Conservation (phyloP, 1,140 invertebrate genomes). For the Panonychus citri region DNA sequence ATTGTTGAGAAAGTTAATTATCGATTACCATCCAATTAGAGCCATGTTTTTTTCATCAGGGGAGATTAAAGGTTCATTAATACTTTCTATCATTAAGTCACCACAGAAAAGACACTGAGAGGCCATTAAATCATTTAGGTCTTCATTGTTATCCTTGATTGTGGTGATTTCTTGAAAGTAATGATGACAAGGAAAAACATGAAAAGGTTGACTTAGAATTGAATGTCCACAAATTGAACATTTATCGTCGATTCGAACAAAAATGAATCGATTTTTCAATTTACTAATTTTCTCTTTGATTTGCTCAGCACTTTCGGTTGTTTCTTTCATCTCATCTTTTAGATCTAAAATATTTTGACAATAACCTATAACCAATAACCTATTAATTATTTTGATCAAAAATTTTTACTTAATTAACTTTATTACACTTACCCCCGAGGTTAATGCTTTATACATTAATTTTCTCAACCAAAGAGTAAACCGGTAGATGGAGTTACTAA, state of each 20-base stretch:
- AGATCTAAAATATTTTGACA: conserved; percentile 66
- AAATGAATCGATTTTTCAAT: conserved; percentile 52
- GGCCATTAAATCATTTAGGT: conserved; percentile 70
- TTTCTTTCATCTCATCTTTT: conserved; percentile 77
- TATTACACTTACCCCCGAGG: too few species aligned
- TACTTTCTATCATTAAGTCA: conserved; percentile 51
- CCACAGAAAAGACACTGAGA: conserved; percentile 83
- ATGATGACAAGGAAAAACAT: conserved; percentile 81
- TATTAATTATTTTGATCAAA: too few species aligned
- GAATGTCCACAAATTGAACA: conserved; percentile 59
- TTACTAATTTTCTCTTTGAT: conserved; percentile 64
- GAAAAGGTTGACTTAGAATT: conserved; percentile 61
- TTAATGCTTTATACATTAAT: too few species aligned
- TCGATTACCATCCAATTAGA: conserved; percentile 6
- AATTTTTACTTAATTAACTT: too few species aligned
- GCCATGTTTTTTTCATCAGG: conserved; percentile 3
- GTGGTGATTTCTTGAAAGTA: conserved; percentile 39
- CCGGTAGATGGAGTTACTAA: too few species aligned
- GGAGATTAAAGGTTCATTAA: conserved; percentile 9
- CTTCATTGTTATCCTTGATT: conserved; percentile 43
- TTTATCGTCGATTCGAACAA: conserved; percentile 45
- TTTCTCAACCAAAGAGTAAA: too few species aligned
- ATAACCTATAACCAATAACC: too few species aligned
- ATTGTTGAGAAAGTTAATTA: background rate
- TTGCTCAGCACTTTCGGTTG: conserved; percentile 58